A percentile compares a stretch with the other conserved stretches of the same genome.
Conservation (phyloP, 2,113 vertebrate genomes). For the Hippolais icterina region DNA sequence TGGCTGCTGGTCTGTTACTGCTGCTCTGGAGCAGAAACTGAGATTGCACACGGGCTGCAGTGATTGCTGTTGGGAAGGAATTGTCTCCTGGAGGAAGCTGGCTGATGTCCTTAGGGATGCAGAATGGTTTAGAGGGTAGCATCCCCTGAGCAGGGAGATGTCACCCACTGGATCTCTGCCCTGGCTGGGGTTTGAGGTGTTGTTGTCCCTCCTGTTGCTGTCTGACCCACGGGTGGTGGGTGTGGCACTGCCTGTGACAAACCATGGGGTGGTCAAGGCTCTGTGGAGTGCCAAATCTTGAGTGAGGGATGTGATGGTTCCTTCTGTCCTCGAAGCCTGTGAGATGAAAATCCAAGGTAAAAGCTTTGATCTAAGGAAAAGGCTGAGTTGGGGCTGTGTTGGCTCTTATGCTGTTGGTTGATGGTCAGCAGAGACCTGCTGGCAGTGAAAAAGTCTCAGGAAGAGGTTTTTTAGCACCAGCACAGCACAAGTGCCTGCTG, state of each 20-base stretch:
- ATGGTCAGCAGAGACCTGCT: neutral
- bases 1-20: neutral
- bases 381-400: neutral
- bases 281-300: neutral
- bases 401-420: neutral
- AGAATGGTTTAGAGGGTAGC: fast-evolving
- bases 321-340: neutral
- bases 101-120: neutral
- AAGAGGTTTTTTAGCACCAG: neutral
- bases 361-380: neutral
- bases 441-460: fast-evolving
- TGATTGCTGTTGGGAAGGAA: neutral
- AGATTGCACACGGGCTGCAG: neutral
- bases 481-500: neutral
- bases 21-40: neutral
- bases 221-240: fast-evolving
- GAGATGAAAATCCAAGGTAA: neutral
- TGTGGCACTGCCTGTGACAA: fast-evolving
- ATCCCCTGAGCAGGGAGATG: neutral
- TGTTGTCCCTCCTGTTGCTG: neutral
- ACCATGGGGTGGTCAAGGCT: neutral
- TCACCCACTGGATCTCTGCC: neutral
- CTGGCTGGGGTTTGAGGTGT: neutral
- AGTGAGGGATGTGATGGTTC: fast-evolving
- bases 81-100: neutral